Evolutionary conservation across 1,140 invertebrate genomes (phyloP), one percentile per base, ranked within the genome.

Genomic region (Drosophila nikananu): DNA sequence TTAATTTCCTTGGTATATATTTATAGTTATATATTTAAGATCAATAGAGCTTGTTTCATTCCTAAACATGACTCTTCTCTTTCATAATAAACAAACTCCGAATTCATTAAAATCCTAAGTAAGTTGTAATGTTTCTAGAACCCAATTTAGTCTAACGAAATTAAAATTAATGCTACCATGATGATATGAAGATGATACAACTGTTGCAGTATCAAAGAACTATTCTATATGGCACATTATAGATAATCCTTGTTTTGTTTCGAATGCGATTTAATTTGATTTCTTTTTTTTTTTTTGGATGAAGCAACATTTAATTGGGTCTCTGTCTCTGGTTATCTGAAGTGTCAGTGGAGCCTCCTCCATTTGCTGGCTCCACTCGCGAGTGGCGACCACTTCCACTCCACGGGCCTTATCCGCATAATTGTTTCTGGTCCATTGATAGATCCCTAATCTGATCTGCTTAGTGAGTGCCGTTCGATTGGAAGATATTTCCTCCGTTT

Each of bases 361-460:
- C 46, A 73, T 61, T 42, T 61, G 42, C 17, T 19, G 25, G 65
- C 62, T 42, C 52, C 64, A 37, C 57, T 65, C 63, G 37, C 35
- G n/a, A n/a, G n/a, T n/a, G n/a, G n/a, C n/a, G 30, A 25, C 30
- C 60, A 55, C 21, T 67, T 67, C 71, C 68, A 74, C 68, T 61
- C 68, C 68, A 52, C 23, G 37, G 23, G 46, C 19, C 71, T 74
- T 74, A 73, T 73, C 71, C 71, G 55, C 71, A 60, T 74, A 74
- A 74, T 74, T 48, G 71, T 61, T 61, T 73, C 57, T 74, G 71
- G 67, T 74, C 71, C 71, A 74, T 74, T 73, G 71, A 74, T 74
- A 60, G 71, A 74, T 74, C 71, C 59, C 71, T 74, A 74, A 74
- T 74, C 71, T 74, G 68, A 74, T 74, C 71, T 74, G 71, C 71